Base-by-base conservation (phyloP, 2,113 vertebrate genomes). In the Atherinomorus stipes region DNA sequence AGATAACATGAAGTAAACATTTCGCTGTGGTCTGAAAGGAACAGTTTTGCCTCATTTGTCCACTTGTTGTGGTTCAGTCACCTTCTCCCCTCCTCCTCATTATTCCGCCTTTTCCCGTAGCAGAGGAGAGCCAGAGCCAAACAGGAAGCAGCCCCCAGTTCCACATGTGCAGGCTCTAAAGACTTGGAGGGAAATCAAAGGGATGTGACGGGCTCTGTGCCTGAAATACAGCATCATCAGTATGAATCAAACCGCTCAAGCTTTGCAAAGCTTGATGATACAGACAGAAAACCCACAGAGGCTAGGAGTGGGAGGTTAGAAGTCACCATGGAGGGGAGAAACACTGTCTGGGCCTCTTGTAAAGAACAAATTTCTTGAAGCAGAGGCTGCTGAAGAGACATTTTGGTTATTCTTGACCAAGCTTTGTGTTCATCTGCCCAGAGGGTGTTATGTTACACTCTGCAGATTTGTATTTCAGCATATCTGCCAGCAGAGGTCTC, bases 141-240 rank as follows among this genome's bases (percentile, higher is more conserved):
- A 88, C 88, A 89, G 92, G 90, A 93, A 91, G 89, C 88, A 80
- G 85, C 79, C 64, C 62, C 51, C 57, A 26, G 65, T 85, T 71
- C 38, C 81, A 88, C 84, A 86, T 88, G 85, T 89, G 84, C 66
- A 69, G 0, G 64, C 80, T 81, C 44, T 38, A 21, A 78, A 80
- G 69, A 53, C 76, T 71, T 90, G 90, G 90, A 88, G 66, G 1
- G 66, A 23, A 86, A 90, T 93, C 82, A 92, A 89, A 91, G 90
- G 61, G 71, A 81, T 31, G 31, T 84, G 84, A 83, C 73, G 51
- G 77, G 86, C 86, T 63, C 72, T 22, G 79, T 49, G 84, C 73
- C 81, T 79, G 85, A 86, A 80, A 61, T 83, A 78, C 81, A 85
- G 38, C 82, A 84, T 80, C 64, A 66, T 76, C 70, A 76, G 72